These are phyloP conservation scores for Tapirus terrestris DNA, from an alignment of 2,113 vertebrate species.

Conservation along the genomic window DNA sequence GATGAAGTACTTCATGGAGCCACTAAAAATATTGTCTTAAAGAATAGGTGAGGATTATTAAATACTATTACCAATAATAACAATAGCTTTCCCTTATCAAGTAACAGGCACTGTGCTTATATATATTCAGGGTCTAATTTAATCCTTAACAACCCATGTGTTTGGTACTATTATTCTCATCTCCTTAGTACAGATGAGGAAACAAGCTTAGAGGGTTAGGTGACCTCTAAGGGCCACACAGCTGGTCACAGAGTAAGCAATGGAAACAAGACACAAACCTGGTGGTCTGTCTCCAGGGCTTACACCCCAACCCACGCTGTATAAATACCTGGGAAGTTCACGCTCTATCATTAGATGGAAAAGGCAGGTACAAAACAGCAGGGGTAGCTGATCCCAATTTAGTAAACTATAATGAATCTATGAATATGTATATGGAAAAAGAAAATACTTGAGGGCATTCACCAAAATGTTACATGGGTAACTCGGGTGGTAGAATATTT, in stretches of 20 bases:
- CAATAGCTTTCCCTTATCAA: background rate
- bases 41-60: background rate
- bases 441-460: background rate
- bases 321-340: background rate
- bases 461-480: background rate
- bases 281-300: background rate
- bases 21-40: background rate
- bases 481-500: background rate
- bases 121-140: slow-evolving; percentile 26
- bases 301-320: background rate
- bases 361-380: background rate
- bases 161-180: background rate
- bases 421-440: background rate
- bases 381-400: background rate
- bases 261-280: background rate
- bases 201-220: background rate
- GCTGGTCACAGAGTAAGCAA: background rate
- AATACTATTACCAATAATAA: background rate
- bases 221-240: background rate
- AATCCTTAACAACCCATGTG: slow-evolving; percentile 25
- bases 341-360: background rate
- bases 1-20: background rate
- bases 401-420: background rate
- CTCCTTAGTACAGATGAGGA: background rate
- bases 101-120: background rate